Evolutionary conservation across 2,797 vertebrate genomes (phyloP).

Genomic region (Moxostoma hubbsi): DNA sequence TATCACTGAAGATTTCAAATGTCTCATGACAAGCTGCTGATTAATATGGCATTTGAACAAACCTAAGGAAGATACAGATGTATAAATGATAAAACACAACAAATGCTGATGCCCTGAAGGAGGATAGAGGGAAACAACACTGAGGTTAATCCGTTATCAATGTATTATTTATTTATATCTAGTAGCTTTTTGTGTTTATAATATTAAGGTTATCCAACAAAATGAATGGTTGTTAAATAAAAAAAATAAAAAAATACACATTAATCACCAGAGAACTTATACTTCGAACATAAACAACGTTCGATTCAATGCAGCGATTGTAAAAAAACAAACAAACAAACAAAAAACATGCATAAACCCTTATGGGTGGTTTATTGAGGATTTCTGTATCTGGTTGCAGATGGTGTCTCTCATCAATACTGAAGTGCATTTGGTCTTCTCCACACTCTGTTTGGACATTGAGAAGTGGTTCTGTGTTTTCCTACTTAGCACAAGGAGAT

Average conservation of each 20-base stretch:
- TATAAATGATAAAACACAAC: slow-evolving; percentile 5
- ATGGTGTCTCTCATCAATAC: slow-evolving; percentile 60
- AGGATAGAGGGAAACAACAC: background rate
- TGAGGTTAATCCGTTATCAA: background rate
- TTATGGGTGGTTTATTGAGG: slow-evolving; percentile 31
- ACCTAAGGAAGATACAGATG: slow-evolving; percentile 16
- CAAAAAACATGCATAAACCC: background rate
- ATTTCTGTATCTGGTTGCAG: slow-evolving; percentile 47
- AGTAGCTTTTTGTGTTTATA: slow-evolving; percentile 28
- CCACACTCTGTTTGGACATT: slow-evolving; percentile 69
- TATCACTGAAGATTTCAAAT: slow-evolving; percentile 45
- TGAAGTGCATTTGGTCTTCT: slow-evolving; percentile 69
- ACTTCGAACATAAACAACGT: background rate
- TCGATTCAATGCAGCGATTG: slow-evolving; percentile 23
- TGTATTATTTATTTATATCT: slow-evolving; percentile 35
- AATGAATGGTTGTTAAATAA: background rate
- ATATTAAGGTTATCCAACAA: slow-evolving; percentile 19
- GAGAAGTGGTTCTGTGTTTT: slow-evolving; percentile 72
- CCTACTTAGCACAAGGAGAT: slow-evolving; percentile 70
- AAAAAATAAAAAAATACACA: background rate
- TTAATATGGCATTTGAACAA: slow-evolving; percentile 54
- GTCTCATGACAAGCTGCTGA: slow-evolving; percentile 58
- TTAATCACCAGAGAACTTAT: slow-evolving; percentile 8
- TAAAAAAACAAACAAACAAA: background rate
- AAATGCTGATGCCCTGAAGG: slow-evolving; percentile 21